Evolutionary conservation across 2,888 invertebrate genomes (phyloP).

Genomic region (Augochlorella aurata): DNA sequence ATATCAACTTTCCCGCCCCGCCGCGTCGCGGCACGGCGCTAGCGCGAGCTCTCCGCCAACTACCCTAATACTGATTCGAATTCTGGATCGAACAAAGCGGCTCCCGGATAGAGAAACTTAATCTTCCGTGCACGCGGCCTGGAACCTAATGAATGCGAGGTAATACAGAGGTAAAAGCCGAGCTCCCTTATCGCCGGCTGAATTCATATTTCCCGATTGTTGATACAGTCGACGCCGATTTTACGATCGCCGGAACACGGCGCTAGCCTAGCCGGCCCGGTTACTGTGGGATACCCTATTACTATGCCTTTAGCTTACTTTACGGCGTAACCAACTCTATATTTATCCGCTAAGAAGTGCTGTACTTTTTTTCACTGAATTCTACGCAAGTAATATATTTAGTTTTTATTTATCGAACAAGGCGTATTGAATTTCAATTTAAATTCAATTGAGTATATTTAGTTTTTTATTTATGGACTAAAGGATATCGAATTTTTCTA

Average conservation of each 20-base stretch:
- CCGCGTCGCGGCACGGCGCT: neutral
- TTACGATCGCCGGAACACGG: neutral
- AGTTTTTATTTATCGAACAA: too few relatives aligned
- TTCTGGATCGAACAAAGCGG: conserved; percentile 60
- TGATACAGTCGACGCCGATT: neutral
- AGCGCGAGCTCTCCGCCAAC: conserved; percentile 16
- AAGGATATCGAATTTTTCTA: too few relatives aligned
- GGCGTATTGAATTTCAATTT: too few relatives aligned
- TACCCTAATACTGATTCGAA: conserved; percentile 45
- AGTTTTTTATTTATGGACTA: too few relatives aligned
- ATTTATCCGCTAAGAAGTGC: too few relatives aligned
- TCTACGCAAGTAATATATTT: too few relatives aligned
- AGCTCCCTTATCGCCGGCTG: conserved; percentile 49
- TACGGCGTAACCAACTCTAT: too few relatives aligned
- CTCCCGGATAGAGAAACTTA: conserved; percentile 63
- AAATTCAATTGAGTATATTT: too few relatives aligned
- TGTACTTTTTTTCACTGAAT: too few relatives aligned
- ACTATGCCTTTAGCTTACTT: too few relatives aligned
- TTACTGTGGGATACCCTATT: too few relatives aligned
- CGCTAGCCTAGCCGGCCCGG: too few relatives aligned
- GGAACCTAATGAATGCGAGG: conserved; percentile 57
- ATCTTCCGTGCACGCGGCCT: conserved; percentile 58
- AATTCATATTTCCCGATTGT: neutral
- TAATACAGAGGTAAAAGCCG: conserved; percentile 63
- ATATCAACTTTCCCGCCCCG: conserved; percentile 49